Base-by-base conservation (phyloP, 1,140 invertebrate species). In the Rhagoletis pomonella region DNA sequence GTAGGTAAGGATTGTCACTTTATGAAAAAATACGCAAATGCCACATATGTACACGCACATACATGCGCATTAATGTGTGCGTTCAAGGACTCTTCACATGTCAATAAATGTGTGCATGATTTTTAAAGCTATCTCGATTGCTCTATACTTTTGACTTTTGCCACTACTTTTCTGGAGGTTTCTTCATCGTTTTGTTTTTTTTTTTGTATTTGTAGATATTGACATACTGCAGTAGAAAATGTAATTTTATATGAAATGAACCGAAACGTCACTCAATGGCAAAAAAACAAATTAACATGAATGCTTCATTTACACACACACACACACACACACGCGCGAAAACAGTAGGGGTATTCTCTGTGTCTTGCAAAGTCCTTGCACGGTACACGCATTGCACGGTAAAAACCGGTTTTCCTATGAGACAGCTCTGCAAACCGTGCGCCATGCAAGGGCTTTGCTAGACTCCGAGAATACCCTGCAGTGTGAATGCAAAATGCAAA, bases 81-180 rank as follows among this genome's bases (percentile, higher is more conserved):
- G n/a, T 50, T 81, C 73, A 81, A 81, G 73, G 73, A 55, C 73
- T 73, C 47, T 81, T 62, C 12, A n/a, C 60, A 62, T n/a, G 6
- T 2, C 60, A 62, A 29, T n/a, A 55, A n/a, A 19, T 77, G 69
- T 50, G 47, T 5, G 69, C 19, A 17, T 10, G 73, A 81, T n/a
- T 81, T 55, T 81, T 55, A 4, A 50, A 55, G 47, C 19, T 81
- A 55, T 55, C 50, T 55, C 10, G 50, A 55, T 55, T 7, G 5
- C 5, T 5, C 50, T 55, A 10, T 55, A 55, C 10, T 7, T 55
- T 55, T 55, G 10, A 5, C 50, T 5, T 55, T 55, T 55, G 50
- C 10, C 50, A 55, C 10, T 29, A 29, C 29, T 29, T 29, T 29
- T 29, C 29, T 29, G 29, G 29, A 1, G 29, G 29, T 29, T 29